Base-by-base conservation (phyloP, 92 coral and sea anemone genomes). In the Plumapathes pennacea region DNA sequence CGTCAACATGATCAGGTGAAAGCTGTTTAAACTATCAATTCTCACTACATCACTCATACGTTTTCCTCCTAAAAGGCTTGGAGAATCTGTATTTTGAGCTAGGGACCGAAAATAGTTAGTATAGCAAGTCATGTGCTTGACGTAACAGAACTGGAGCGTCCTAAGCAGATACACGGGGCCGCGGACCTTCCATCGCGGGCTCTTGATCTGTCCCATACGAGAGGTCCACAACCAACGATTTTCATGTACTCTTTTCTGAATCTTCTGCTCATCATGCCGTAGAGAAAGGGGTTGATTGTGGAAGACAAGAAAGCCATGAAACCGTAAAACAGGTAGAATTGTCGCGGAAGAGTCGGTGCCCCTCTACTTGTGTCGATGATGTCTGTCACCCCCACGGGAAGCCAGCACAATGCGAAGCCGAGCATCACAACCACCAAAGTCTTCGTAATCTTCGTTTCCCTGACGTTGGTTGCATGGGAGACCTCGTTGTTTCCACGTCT, bases 351-450 rank as follows among this genome's bases (percentile, higher is more conserved):
- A 11, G 10, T 53, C 10, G 54, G 62, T 11, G 62, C 36, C 5
- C 53, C 73, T 26, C 41, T 66, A 32, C 15, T 62, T 32, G 41
- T 44, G 43, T 66, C 73, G 23, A 54, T 66, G 1, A 54, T 38
- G 52, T 66, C 73, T 25, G 54, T 66, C 25, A 53, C 73, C 10
- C 52, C 5, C 2, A 66, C 73, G 25, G 73, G 64, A 40, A 66
- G 52, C 73, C 73, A 66, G 19, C 73, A 66, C 1, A 40, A 30
- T 12, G 64, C 73, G 54, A 66, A 66, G 18, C 73, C 73, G 31
- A 66, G 30, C 24, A 66, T 10, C 9, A 66, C 73, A 12, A 23
- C 62, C 4, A 53, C 25, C 0, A 52, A 44, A 5, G 73, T 66
- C 22, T 66, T 66, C 26, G 73, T 66, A 24, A 66, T 53, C 43